phyloP scores from a whole-genome alignment of 2,888 invertebrate genomes.

The Onthophagus sagittarius region DNA sequence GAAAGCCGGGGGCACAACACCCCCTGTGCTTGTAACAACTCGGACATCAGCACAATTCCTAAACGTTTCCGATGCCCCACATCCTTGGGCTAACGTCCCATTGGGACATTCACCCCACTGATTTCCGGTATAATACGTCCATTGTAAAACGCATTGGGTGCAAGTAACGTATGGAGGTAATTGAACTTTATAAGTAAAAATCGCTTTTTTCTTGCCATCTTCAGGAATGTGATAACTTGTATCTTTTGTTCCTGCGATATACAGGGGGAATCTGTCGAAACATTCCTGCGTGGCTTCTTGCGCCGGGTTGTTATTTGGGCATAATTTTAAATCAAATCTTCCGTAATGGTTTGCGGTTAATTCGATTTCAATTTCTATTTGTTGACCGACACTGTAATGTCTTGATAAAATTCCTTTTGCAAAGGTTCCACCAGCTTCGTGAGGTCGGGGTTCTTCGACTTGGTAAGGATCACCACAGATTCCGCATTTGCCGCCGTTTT shows the following conservation, averaged over 20 bases:
- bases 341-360: slow-evolving; percentile 88
- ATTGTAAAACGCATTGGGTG: slow-evolving; percentile 86
- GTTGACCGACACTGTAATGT: slow-evolving; percentile 81
- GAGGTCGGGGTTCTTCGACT: slow-evolving; percentile 68
- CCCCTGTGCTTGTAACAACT: slow-evolving; percentile 75
- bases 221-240: slow-evolving; percentile 68
- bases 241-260: slow-evolving; percentile 68
- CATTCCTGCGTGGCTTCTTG: slow-evolving; percentile 79
- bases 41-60: slow-evolving; percentile 86
- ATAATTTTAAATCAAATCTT: slow-evolving; percentile 78
- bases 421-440: slow-evolving; percentile 84
- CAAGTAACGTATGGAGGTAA: slow-evolving; percentile 82
- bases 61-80: slow-evolving; percentile 88
- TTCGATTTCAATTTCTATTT: slow-evolving; percentile 81
- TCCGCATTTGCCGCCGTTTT: slow-evolving; percentile 82
- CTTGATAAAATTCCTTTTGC: slow-evolving; percentile 81
- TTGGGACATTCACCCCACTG: slow-evolving; percentile 88
- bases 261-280: slow-evolving; percentile 75
- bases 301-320: slow-evolving; percentile 78
- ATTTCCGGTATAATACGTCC: slow-evolving; percentile 90
- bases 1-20: slow-evolving; percentile 68
- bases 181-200: slow-evolving; percentile 65
- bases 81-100: slow-evolving; percentile 83
- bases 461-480: slow-evolving; percentile 86
- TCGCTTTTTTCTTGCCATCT: slow-evolving; percentile 54